Evolutionary conservation across 2,888 invertebrate species (phyloP).

Genomic region (Marronus borbonicus): DNA sequence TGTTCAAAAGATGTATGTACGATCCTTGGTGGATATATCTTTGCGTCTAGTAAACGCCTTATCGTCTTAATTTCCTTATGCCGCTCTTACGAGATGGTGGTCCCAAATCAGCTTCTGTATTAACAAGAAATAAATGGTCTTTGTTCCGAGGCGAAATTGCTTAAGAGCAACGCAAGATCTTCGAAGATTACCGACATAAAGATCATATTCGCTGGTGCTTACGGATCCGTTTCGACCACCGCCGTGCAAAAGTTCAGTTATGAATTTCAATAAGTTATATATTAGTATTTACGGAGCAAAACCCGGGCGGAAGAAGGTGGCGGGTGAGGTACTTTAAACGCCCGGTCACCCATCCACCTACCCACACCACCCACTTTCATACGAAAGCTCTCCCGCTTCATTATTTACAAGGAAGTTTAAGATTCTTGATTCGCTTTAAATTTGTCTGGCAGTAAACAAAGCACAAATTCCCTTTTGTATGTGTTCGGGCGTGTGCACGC

Average conservation of each 20-base stretch:
- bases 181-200: slow-evolving; percentile 63
- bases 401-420: slow-evolving; percentile 65
- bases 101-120: slow-evolving; percentile 59
- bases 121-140: slow-evolving; percentile 66
- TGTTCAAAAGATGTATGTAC: too few species aligned
- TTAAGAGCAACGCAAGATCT: slow-evolving; percentile 62
- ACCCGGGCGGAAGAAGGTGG: slow-evolving; percentile 43
- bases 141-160: slow-evolving; percentile 65
- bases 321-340: slow-evolving; percentile 54
- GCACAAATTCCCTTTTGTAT: slow-evolving; percentile 58
- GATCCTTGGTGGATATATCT: too few species aligned
- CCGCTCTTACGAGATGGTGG: slow-evolving; percentile 53
- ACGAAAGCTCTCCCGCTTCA: slow-evolving; percentile 56
- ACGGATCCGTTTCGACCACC: slow-evolving; percentile 38
- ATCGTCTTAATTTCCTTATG: background rate
- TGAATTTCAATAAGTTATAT: slow-evolving; percentile 68
- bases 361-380: background rate
- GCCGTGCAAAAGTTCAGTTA: slow-evolving; percentile 62
- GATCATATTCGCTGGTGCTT: slow-evolving; percentile 61
- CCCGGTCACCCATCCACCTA: background rate
- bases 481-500: slow-evolving; percentile 54
- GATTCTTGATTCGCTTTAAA: slow-evolving; percentile 63
- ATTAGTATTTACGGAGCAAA: slow-evolving; percentile 66
- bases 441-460: slow-evolving; percentile 64
- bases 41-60: too few species aligned